Percentiles rank a stretch among this genome's conserved stretches.
Evolutionary conservation across 2,888 invertebrate genomes (phyloP).

Genomic region (Eupithecia inturbata): DNA sequence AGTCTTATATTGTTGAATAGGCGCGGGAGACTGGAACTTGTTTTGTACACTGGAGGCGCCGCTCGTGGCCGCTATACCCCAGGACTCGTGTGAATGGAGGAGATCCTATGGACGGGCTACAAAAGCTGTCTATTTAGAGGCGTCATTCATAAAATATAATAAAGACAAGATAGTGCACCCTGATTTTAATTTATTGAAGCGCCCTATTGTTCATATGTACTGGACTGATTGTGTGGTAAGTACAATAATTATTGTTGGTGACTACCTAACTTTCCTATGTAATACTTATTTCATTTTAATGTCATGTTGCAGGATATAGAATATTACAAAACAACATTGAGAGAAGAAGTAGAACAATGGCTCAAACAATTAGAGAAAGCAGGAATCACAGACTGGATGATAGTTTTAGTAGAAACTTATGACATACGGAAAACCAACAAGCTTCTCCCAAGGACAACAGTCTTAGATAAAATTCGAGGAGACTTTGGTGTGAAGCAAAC

Average conservation of each 20-base stretch:
- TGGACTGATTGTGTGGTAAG: conserved; percentile 97
- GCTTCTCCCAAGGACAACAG: conserved; percentile 94
- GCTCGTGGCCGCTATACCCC: conserved; percentile 91
- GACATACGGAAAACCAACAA: conserved; percentile 96
- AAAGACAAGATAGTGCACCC: conserved; percentile 87
- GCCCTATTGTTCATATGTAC: conserved; percentile 96
- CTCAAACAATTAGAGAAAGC: conserved; percentile 89
- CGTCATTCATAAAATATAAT: conserved; percentile 91
- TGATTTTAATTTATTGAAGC: conserved; percentile 91
- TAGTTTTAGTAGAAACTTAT: conserved; percentile 95
- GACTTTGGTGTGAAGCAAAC: conserved; percentile 96
- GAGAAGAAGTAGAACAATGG: conserved; percentile 96
- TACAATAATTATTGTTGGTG: neutral
- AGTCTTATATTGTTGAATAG: conserved; percentile 70
- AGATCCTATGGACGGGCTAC: conserved; percentile 94
- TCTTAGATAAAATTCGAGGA: conserved; percentile 96
- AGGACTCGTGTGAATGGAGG: conserved; percentile 96
- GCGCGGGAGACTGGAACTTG: conserved; percentile 93
- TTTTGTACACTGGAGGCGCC: conserved; percentile 92
- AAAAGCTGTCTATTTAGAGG: conserved; percentile 92
- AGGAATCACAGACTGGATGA: conserved; percentile 95
- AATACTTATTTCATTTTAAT: neutral
- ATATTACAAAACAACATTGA: conserved; percentile 92
- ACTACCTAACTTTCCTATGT: neutral
- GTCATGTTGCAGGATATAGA: conserved; percentile 93